Evolutionary conservation across 2,113 vertebrate species (phyloP), one percentile per base, ranked within the genome.

Genomic region (Pomatostomus ruficeps): DNA sequence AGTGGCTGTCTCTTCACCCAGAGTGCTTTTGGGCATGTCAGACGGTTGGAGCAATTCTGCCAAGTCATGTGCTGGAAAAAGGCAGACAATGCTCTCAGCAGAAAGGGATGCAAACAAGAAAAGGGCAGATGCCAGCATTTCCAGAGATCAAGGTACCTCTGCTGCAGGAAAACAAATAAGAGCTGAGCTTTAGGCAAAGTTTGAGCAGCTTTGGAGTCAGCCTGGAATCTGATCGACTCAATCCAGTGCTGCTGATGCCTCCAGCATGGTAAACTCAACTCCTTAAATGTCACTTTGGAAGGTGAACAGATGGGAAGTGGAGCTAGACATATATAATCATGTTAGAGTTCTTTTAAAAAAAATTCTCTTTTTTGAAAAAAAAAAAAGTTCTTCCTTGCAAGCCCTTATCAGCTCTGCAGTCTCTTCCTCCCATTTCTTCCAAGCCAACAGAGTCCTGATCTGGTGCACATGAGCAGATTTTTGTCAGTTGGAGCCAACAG

Each of bases 151-250:
- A 88, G 92, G 83, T 73, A 62, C 68, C 42, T 95, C 91, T 83
- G 77, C 20, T 78, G 33, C 21, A 90, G 75, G 46, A 91, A 95
- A 96, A 73, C 94, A 91, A 91, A 92, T 54, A 74, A 95, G 76
- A 93, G 45, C 63, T 95, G 87, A 94, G 92, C 95, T 96, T 74
- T 72, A 93, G 95, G 95, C 82, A 38, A 88, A 85, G 57, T 83
- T 85, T 80, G 78, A 68, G 92, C 74, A 85, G 85, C 63, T 96
- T 96, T 73, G 65, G 84, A 92, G 68, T 87, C 93, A 91, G 92
- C 25, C 92, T 94, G 88, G 87, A 95, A 94, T 88, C 81, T 94
- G 93, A 96, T 93, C 95, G 86, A 84, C 91, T 95, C 85, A 85
- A 88, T 95, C 95, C 93, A 92, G 65, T 38, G 78, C 80, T 87